Conservation (phyloP, 2,888 invertebrate genomes). For the Spicauda simplicius region DNA sequence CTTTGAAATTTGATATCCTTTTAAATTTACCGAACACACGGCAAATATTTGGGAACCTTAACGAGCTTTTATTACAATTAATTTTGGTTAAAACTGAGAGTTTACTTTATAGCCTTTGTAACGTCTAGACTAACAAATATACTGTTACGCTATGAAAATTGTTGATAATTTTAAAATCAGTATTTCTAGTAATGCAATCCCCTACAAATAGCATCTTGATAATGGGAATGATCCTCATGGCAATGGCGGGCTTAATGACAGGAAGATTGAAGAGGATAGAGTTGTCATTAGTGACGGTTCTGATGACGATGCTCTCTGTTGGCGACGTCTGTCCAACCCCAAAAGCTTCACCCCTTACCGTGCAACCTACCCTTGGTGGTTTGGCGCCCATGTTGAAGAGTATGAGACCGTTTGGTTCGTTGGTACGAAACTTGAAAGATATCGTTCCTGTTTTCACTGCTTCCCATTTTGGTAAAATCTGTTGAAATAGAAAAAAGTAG, state of each 20-base stretch:
- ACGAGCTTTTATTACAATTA: conserved; percentile 21
- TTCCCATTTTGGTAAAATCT: conserved; percentile 96
- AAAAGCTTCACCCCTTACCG: conserved; percentile 86
- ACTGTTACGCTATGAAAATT: background rate
- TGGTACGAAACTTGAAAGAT: conserved; percentile 97
- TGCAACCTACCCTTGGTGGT: conserved; percentile 89
- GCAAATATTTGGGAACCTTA: conserved; percentile 34
- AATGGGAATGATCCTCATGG: conserved; percentile 36
- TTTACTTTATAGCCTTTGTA: background rate
- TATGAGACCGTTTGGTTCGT: conserved; percentile 96
- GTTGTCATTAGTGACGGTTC: conserved; percentile 34
- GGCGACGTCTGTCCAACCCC: conserved; percentile 66
- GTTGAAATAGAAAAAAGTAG: conserved; percentile 48
- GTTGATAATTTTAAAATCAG: background rate
- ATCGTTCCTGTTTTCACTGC: conserved; percentile 95
- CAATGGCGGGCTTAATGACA: conserved; percentile 33
- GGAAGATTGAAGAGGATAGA: conserved; percentile 37
- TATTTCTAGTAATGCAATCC: conserved; percentile 36
- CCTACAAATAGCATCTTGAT: conserved; percentile 27
- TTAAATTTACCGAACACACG: conserved; percentile 34
- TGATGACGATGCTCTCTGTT: conserved; percentile 57
- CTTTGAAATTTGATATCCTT: conserved; percentile 28
- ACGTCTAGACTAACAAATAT: background rate
- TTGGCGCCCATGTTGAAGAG: conserved; percentile 95
- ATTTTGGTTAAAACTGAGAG: background rate